A percentile compares a stretch with the other conserved stretches of the same genome.
phyloP scores from a whole-genome alignment of 2,797 vertebrate genomes.

The Amblyopsis hoosieri region DNA sequence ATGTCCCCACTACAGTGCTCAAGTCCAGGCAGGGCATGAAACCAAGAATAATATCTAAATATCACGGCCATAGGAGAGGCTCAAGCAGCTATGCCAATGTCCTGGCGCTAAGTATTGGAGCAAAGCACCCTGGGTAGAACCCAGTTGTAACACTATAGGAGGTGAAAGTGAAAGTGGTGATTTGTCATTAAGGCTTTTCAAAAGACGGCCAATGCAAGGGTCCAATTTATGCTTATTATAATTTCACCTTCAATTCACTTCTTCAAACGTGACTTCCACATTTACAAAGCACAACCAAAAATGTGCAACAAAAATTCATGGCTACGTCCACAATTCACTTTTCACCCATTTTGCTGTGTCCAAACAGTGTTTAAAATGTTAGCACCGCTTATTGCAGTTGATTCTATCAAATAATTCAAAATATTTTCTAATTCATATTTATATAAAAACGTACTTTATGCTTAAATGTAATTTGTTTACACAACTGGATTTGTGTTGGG shows the following conservation, averaged over 20 bases:
- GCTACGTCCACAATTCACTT: too few relatives aligned
- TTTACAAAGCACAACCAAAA: constrained; percentile 16
- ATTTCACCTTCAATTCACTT: constrained; percentile 48
- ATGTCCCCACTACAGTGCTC: constrained; percentile 34
- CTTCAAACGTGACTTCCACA: not conserved
- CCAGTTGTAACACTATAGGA: constrained; percentile 69
- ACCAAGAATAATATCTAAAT: constrained; percentile 59
- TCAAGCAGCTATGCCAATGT: constrained; percentile 60
- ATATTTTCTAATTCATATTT: too few relatives aligned
- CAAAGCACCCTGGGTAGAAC: constrained; percentile 63
- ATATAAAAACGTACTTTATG: too few relatives aligned
- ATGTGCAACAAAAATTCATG: too few relatives aligned
- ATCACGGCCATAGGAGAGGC: constrained; percentile 57
- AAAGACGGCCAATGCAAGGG: constrained; percentile 70
- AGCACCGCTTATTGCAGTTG: too few relatives aligned
- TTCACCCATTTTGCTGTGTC: too few relatives aligned
- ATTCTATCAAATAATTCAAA: too few relatives aligned
- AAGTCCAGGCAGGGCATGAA: constrained; percentile 53
- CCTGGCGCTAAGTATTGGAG: constrained; percentile 51
- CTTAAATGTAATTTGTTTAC: too few relatives aligned
- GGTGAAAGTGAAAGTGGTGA: constrained; percentile 77
- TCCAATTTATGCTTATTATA: constrained; percentile 72
- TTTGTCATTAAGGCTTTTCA: constrained; percentile 80
- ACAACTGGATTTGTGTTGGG: too few relatives aligned
- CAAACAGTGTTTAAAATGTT: not conserved